Evolutionary conservation across 2,888 invertebrate species (phyloP), one percentile per base, ranked within the genome.

Genomic region (Parascotia fuliginaria): DNA sequence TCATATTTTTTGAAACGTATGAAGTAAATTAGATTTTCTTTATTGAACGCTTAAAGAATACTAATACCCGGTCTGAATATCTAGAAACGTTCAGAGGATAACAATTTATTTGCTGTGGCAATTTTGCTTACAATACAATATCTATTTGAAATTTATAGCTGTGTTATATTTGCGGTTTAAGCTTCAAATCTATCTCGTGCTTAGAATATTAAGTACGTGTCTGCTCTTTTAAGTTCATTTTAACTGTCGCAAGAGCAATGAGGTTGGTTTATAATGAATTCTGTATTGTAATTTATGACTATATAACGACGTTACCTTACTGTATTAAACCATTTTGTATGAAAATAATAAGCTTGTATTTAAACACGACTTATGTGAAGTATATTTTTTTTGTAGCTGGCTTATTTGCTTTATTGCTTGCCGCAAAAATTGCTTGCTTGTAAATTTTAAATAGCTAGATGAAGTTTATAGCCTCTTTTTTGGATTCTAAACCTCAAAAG

Each of bases 1-100:
- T 6, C 7, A 24, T 6, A 24, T 3, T 6, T 7, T 50, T 44
- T 15, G 33, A 54, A 51, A 51, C 49, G 48, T 46, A 43, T 40
- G 22, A 49, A 46, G 36, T 38, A 56, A 53, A 60, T 60, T 55
- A 57, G 52, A 44, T 42, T 55, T 48, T 43, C 39, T 40, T 49
- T 41, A 31, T 27, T 42, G 43, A 19, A 41, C 46, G 49, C 13
- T n/a, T 37, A 46, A 45, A 41, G 59, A 59, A 61, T 61, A 57
- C 51, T 61, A 57, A 59, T 13, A 14, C 39, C 41, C 12, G 12
- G 29, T 54, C 46, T 27, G 33, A 42, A 37, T 29, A 34, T 42
- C 15, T 49, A 27, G 42, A 27, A 6, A 24, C 9, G 22, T 14
- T 2, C 4, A 15, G 11, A 29, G 12, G 32, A 15, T 27, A 32